A percentile compares a stretch with the other conserved stretches of the same genome.
These are phyloP conservation scores for Glaucidium brasilianum DNA, from an alignment of 2,113 vertebrate species.

Conservation along the genomic window DNA sequence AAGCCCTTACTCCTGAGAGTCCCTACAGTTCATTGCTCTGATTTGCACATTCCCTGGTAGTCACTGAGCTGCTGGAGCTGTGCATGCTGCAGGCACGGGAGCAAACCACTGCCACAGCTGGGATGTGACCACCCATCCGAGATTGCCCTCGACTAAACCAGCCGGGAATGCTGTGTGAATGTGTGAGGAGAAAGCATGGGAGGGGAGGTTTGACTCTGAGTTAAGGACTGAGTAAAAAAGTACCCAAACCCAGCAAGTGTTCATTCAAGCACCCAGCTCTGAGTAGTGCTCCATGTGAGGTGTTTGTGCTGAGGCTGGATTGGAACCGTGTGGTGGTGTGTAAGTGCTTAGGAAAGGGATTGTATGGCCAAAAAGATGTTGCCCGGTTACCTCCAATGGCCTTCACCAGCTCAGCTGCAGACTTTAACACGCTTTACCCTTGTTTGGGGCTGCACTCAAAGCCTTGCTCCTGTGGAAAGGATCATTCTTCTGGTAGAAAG, in stretches of 20 bases:
- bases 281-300: not conserved
- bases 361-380: not conserved
- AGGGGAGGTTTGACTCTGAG: not conserved
- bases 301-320: not conserved
- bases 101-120: not conserved
- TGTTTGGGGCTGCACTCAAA: not conserved
- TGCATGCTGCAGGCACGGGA: accelerated
- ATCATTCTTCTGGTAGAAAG: not conserved
- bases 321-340: not conserved
- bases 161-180: accelerated
- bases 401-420: not conserved
- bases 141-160: not conserved
- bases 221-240: not conserved
- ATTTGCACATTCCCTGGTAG: not conserved
- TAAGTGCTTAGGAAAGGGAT: not conserved
- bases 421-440: accelerated
- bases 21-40: not conserved
- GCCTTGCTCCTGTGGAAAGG: not conserved
- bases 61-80: not conserved
- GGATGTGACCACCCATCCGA: not conserved
- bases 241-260: too few species aligned
- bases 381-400: not conserved
- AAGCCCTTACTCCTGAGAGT: not conserved
- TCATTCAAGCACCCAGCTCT: not conserved
- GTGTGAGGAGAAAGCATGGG: not conserved